phyloP scores from a whole-genome alignment of 1,140 invertebrate genomes.

The Drosophila aff. region DNA sequence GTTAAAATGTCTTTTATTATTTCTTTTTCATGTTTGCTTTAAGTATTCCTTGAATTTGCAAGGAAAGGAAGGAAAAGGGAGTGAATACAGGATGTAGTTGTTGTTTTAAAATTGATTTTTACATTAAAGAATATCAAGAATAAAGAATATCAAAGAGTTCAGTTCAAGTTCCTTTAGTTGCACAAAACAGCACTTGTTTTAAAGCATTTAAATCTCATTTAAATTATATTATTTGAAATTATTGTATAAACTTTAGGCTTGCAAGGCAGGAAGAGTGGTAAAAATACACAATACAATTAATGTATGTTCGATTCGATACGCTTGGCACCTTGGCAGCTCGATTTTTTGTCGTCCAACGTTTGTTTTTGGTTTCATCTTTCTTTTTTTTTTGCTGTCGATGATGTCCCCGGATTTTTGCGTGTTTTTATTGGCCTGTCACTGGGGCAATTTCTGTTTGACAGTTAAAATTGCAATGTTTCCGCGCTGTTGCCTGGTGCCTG shows the following conservation, averaged over 20 bases:
- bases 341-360: conserved; percentile 2
- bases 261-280: too few relatives aligned
- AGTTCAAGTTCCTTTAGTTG: neutral
- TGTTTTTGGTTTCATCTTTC: neutral
- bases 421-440: conserved; percentile 49
- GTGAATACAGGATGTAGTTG: neutral
- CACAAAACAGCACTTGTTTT: neutral
- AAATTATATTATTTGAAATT: neutral
- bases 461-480: conserved; percentile 54
- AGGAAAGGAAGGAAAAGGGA: neutral
- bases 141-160: neutral
- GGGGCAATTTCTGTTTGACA: conserved; percentile 65
- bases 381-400: neutral
- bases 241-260: neutral
- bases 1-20: neutral
- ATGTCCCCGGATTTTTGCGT: conserved; percentile 28
- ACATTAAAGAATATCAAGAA: too few relatives aligned
- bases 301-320: neutral
- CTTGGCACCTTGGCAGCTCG: conserved; percentile 5
- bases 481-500: conserved; percentile 11
- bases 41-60: conserved; percentile 11
- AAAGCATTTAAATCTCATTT: too few relatives aligned
- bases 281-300: neutral
- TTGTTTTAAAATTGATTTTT: neutral
- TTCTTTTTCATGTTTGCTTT: conserved; percentile 9